Conservation (phyloP, 2,113 vertebrate genomes). For the Gymnogyps californianus region DNA sequence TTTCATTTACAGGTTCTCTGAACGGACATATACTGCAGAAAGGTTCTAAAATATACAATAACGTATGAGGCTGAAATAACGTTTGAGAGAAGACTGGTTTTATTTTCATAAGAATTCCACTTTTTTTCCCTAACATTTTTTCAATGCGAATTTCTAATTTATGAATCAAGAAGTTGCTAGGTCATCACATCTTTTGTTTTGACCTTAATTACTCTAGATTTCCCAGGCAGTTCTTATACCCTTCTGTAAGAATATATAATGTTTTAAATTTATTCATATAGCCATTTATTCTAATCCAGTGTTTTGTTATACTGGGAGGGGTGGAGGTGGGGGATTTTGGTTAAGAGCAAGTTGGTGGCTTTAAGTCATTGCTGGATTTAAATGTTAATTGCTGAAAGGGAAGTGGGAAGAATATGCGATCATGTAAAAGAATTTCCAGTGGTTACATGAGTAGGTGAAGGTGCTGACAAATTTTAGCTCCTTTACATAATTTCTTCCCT, state of each 20-base stretch:
- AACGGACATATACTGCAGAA: not conserved
- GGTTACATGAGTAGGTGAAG: not conserved
- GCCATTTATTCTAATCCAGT: not conserved
- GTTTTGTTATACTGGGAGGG: not conserved
- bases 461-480: slow-evolving; percentile 4
- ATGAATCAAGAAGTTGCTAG: not conserved
- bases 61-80: not conserved
- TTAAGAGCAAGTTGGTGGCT: not conserved
- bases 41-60: not conserved
- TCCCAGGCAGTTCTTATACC: not conserved
- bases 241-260: not conserved
- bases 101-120: not conserved
- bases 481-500: slow-evolving; percentile 20
- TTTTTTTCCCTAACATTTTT: not conserved
- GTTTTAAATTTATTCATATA: not conserved
- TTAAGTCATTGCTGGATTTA: not conserved
- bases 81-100: not conserved
- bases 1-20: not conserved
- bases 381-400: not conserved
- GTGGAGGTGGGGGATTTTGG: not conserved
- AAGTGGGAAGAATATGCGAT: not conserved
- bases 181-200: not conserved
- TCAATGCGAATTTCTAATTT: not conserved
- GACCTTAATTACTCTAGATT: not conserved
- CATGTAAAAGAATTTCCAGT: not conserved